Percentiles rank a stretch among this genome's conserved stretches.
phyloP scores from a whole-genome alignment of 1,140 invertebrate species.

The Drosophila serrata region DNA sequence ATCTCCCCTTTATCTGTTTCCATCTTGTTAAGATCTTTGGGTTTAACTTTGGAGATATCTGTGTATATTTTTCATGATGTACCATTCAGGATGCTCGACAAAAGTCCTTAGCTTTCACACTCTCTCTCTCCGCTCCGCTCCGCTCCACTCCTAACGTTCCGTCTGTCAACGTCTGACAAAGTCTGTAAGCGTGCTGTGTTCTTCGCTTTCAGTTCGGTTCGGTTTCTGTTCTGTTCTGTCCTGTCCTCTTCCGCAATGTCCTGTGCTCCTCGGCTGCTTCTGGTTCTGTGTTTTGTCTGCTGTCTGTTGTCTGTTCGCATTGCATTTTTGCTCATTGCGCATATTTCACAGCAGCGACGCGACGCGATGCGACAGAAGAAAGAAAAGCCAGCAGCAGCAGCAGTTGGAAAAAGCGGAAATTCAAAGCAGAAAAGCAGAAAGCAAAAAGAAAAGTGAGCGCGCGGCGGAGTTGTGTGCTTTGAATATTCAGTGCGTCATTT shows the following conservation, averaged over 20 bases:
- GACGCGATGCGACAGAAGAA: conserved; percentile 58
- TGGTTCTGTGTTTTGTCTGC: conserved; percentile 60
- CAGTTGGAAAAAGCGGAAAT: conserved; percentile 35
- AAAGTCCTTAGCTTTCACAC: conserved; percentile 77
- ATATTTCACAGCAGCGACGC: conserved; percentile 65
- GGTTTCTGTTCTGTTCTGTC: conserved; percentile 1
- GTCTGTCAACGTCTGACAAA: conserved; percentile 79
- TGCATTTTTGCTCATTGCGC: conserved; percentile 77
- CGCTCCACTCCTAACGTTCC: conserved; percentile 15
- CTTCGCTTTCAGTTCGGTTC: conserved; percentile 21
- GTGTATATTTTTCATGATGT: conserved; percentile 38
- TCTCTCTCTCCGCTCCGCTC: conserved; percentile 16
- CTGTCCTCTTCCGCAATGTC: conserved; percentile 1
- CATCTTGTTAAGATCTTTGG: conserved; percentile 7
- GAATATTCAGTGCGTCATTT: conserved; percentile 82
- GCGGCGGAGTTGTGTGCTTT: conserved; percentile 71
- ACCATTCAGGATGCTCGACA: conserved; percentile 58
- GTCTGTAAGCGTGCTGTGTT: conserved; percentile 65
- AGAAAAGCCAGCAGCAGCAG: conserved; percentile 45
- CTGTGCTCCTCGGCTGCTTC: conserved; percentile 2
- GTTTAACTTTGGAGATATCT: conserved; percentile 1
- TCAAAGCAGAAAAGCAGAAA: conserved; percentile 20
- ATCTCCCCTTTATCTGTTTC: too few species aligned
- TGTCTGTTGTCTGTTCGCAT: conserved; percentile 72
- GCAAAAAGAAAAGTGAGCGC: conserved; percentile 41